phyloP scores from a whole-genome alignment of 2,113 vertebrate species.

The Vulpes lagopus region DNA sequence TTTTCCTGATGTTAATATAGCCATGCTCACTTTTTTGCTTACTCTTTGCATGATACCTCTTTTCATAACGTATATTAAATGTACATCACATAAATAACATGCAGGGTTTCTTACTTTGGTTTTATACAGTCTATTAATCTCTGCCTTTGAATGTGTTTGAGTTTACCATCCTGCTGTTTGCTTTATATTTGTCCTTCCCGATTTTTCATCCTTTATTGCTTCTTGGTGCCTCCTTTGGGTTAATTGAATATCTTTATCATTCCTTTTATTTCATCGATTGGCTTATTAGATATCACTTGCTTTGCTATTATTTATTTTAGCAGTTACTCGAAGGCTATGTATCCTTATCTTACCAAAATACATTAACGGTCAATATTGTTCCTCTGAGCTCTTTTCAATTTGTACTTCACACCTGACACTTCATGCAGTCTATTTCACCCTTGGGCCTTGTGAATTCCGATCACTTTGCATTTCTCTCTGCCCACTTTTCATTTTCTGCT shows the following conservation, averaged over 20 bases:
- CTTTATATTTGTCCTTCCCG: background rate
- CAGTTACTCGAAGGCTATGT: background rate
- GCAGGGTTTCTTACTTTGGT: background rate
- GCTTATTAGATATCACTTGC: background rate
- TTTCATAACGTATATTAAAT: background rate
- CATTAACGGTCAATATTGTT: background rate
- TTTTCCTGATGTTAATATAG: background rate
- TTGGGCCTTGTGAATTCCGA: background rate
- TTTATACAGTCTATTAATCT: background rate
- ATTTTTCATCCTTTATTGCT: background rate
- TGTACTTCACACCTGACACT: background rate
- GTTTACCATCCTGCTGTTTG: background rate
- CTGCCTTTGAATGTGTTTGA: background rate
- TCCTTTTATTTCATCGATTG: background rate
- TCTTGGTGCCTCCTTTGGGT: background rate
- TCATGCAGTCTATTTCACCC: background rate
- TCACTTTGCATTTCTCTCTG: background rate
- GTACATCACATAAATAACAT: background rate
- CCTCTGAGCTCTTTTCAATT: background rate
- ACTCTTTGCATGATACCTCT: background rate
- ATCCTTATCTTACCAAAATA: background rate
- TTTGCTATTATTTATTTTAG: background rate
- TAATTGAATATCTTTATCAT: background rate
- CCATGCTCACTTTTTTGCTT: background rate
- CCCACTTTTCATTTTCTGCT: background rate